Base-by-base conservation (phyloP, 2,797 vertebrate species). In the Siniperca scherzeri region DNA sequence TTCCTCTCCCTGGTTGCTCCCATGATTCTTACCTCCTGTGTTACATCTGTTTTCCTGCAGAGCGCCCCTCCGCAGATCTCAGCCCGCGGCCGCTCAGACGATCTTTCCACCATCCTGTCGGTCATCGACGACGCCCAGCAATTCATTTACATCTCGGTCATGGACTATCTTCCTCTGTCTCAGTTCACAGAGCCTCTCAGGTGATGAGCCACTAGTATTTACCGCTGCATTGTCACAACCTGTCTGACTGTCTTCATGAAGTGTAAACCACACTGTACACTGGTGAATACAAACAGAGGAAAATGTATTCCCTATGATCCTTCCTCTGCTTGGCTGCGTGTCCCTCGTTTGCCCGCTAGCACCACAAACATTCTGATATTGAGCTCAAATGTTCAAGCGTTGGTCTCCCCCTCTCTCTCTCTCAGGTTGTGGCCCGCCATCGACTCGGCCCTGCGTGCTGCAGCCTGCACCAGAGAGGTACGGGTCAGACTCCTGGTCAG, bases 121-220 rank as follows among this genome's bases (percentile, higher is more conserved):
- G 89, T 96, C 79, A 96, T 97, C 14, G 3, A 62, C 0, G 96
- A 97, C 1, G 96, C 96, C 40, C 87, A 83, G 61, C 66, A 85
- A 27, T 96, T 95, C 8, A 56, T 97, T 69, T 91, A 92, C 90
- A 88, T 97, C 73, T 96, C 96, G 0, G 96, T 97, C 81, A 97
- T 97, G 96, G 95, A 97, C 87, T 96, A 92, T 46, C 91, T 96
- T n/a, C 96, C 96, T 0, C 80, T 94, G 83, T 94, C 94, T 14
- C 13, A 92, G 75, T 96, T 82, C 93, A 93, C 91, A 2, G 1
- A 93, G 14, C 94, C 96, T 5, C 71, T 79, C 78, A 95, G 94
- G 96, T 96, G 85, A 90, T 14, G 1, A 57, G 38, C 61, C 19
- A 53, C 46, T 48, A 21, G 3, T 53, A 11, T n/a, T 36, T 16